Evolutionary conservation across 2,113 vertebrate genomes (phyloP).

Genomic region (Leptobrachium ailaonicum): DNA sequence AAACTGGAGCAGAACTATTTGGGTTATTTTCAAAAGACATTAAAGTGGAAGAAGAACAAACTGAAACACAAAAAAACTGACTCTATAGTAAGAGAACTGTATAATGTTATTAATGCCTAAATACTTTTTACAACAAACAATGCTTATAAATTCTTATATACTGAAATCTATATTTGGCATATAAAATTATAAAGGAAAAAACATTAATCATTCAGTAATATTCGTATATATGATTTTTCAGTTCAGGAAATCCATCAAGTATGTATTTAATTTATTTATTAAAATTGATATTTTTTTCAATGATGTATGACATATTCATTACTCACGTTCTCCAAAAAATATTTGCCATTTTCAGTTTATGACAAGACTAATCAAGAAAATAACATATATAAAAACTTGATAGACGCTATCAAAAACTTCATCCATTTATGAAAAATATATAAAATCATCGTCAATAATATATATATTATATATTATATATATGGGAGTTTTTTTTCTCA

Average conservation of each 20-base stretch:
- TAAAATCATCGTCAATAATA: too few species aligned
- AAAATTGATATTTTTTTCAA: constrained; percentile 2
- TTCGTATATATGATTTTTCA: too few species aligned
- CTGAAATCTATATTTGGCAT: constrained; percentile 49
- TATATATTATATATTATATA: too few species aligned
- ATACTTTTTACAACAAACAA: constrained; percentile 41
- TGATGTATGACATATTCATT: not conserved
- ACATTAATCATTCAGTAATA: constrained; percentile 18
- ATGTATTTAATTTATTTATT: constrained; percentile 9
- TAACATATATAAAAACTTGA: too few species aligned
- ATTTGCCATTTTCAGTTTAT: not conserved
- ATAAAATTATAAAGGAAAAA: constrained; percentile 38
- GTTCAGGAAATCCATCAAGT: constrained; percentile 22
- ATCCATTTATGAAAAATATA: too few species aligned
- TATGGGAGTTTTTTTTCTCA: too few species aligned
- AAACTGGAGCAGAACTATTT: constrained; percentile 15
- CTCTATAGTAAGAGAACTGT: constrained; percentile 40
- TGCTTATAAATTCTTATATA: constrained; percentile 47
- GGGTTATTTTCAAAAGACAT: constrained; percentile 18
- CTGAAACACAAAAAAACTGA: not conserved
- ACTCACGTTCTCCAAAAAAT: not conserved
- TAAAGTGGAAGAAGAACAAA: not conserved
- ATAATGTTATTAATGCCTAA: constrained; percentile 25
- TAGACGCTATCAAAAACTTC: too few species aligned
- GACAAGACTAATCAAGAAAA: too few species aligned